Percentiles rank a stretch among this genome's conserved stretches.
These are phyloP conservation scores for Rhombomys opimus DNA, from an alignment of 2,113 vertebrate species.

Conservation along the genomic window DNA sequence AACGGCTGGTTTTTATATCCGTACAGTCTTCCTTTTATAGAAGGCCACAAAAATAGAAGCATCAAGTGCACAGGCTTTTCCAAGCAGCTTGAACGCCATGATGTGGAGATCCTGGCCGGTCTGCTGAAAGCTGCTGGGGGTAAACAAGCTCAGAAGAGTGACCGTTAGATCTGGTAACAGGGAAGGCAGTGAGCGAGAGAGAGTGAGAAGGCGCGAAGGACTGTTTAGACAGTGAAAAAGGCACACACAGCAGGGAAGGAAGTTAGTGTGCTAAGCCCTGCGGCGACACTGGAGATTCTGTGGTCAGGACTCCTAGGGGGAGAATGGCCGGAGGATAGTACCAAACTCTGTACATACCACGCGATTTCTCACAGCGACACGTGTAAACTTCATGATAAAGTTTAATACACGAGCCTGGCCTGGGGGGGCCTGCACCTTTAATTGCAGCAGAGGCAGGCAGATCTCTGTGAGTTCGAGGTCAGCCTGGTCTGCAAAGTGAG, in stretches of 20 bases:
- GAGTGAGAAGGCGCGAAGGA: not conserved
- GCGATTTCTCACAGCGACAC: not conserved
- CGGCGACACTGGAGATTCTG: not conserved
- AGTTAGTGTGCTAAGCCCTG: not conserved
- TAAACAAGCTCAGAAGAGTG: not conserved
- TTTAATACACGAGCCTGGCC: not conserved
- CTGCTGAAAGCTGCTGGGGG: not conserved
- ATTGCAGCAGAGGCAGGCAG: not conserved
- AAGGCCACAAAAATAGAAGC: not conserved
- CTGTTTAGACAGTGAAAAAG: constrained; percentile 16
- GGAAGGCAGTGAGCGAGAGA: not conserved
- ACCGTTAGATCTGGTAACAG: not conserved
- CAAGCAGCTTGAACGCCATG: not conserved
- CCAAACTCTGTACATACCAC: not conserved
- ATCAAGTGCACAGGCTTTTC: not conserved
- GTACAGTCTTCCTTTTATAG: constrained; percentile 12
- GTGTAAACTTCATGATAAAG: not conserved
- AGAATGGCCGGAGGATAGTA: not conserved
- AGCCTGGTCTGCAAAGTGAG: not conserved
- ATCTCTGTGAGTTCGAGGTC: not conserved
- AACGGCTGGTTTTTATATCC: not conserved
- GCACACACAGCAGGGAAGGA: not conserved
- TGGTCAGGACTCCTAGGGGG: not conserved
- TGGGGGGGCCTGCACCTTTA: not conserved
- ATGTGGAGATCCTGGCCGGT: not conserved